Evolutionary conservation across 2,797 vertebrate genomes (phyloP).

Genomic region (Smutsia gigantea): DNA sequence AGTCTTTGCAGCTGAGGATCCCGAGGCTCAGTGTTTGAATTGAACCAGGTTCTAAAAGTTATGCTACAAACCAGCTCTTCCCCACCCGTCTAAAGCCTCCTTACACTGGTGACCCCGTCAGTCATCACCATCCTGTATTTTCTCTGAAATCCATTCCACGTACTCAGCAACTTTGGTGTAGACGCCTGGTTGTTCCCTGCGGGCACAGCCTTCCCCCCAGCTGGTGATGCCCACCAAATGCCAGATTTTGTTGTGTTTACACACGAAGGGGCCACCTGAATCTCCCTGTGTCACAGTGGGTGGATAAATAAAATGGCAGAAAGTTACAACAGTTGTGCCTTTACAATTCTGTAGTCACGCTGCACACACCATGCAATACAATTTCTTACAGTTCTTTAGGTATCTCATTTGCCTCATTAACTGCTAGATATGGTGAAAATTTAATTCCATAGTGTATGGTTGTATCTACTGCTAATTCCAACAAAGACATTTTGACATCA

Average conservation of each 20-base stretch:
- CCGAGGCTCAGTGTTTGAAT: neutral
- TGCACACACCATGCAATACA: neutral
- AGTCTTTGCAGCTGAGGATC: neutral
- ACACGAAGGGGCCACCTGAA: slow-evolving; percentile 86
- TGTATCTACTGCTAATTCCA: neutral
- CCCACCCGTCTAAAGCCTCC: neutral
- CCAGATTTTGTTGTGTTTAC: slow-evolving; percentile 83
- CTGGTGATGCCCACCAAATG: slow-evolving; percentile 88
- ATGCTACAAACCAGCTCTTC: neutral
- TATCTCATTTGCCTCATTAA: neutral
- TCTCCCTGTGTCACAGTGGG: slow-evolving; percentile 83
- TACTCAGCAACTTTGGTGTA: slow-evolving; percentile 87
- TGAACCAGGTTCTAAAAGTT: neutral
- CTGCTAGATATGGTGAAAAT: neutral
- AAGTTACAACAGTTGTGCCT: neutral
- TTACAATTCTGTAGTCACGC: neutral
- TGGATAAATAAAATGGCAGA: slow-evolving; percentile 14
- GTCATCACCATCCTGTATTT: neutral
- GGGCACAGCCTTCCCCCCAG: slow-evolving; percentile 88
- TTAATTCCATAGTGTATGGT: neutral
- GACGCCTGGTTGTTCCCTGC: slow-evolving; percentile 85
- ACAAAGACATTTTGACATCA: neutral
- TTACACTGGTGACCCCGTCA: neutral
- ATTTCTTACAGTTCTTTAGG: neutral
- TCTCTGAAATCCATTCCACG: slow-evolving; percentile 85